Percentiles rank a stretch among this genome's conserved stretches.
Conservation (phyloP, 2,113 vertebrate genomes). For the Gambusia holbrooki region DNA sequence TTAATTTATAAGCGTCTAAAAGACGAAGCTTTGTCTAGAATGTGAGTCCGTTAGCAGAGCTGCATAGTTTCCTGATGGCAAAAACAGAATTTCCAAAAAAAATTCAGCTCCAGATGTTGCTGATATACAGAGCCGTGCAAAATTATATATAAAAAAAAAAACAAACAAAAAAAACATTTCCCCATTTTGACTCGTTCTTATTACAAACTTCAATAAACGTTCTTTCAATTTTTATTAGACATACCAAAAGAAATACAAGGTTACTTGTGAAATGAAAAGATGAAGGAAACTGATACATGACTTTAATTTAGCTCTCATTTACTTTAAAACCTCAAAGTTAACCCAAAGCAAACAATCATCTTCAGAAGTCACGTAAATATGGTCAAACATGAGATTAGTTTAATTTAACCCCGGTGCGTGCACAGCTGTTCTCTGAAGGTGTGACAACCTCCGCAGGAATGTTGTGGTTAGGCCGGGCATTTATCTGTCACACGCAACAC, state of each 20-base stretch:
- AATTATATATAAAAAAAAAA: conserved; percentile 6
- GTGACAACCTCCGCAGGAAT: no score
- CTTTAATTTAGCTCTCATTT: no score
- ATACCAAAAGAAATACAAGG: no score
- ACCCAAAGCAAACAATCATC: not conserved
- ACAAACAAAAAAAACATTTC: not conserved
- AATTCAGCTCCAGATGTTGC: conserved; percentile 26
- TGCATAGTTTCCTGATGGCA: conserved; percentile 53
- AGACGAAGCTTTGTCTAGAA: conserved; percentile 32
- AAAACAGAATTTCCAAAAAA: conserved; percentile 53
- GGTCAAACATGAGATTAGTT: not conserved
- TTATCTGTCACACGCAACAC: no score
- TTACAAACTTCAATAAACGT: not conserved
- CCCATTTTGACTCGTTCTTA: not conserved
- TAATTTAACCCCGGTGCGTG: no score
- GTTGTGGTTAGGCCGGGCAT: no score
- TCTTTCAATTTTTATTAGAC: no score
- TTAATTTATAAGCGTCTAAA: conserved; percentile 38
- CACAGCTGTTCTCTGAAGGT: no score
- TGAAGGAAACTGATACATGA: no score
- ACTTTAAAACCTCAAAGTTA: not conserved
- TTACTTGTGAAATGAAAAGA: no score
- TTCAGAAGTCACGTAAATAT: not conserved
- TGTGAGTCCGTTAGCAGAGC: conserved; percentile 53
- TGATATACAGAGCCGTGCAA: conserved; percentile 22